These are phyloP conservation scores for Atethmia centrago DNA, from an alignment of 2,888 invertebrate genomes.

Conservation along the genomic window DNA sequence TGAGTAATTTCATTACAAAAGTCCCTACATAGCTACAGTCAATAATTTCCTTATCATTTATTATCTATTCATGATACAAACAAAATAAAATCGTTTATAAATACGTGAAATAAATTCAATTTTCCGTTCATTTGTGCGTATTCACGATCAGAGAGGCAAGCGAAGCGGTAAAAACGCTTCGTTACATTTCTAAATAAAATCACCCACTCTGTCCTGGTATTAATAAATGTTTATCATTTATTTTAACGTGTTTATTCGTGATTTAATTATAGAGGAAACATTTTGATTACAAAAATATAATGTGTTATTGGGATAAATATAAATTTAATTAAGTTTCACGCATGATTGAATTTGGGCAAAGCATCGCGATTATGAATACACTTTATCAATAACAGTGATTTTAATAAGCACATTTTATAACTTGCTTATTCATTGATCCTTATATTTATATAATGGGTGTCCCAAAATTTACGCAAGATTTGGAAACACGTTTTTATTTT, in stretches of 20 bases:
- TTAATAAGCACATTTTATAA: slow-evolving; percentile 8
- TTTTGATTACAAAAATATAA: neutral
- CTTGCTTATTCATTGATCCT: neutral
- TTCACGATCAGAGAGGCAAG: slow-evolving; percentile 63
- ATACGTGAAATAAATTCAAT: slow-evolving; percentile 61
- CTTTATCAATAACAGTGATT: neutral
- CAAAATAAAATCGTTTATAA: slow-evolving; percentile 42
- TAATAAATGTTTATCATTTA: slow-evolving; percentile 62
- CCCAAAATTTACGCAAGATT: too few relatives aligned
- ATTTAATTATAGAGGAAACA: slow-evolving; percentile 18
- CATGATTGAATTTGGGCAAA: neutral
- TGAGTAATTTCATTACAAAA: neutral
- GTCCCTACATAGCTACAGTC: slow-evolving; percentile 2
- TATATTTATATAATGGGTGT: neutral
- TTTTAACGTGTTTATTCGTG: slow-evolving; percentile 42
- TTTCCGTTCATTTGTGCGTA: slow-evolving; percentile 61
- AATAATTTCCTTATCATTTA: slow-evolving; percentile 12
- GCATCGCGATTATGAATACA: neutral
- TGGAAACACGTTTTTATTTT: too few relatives aligned
- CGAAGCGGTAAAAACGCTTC: slow-evolving; percentile 61
- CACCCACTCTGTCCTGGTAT: slow-evolving; percentile 44
- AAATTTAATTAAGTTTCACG: slow-evolving; percentile 1
- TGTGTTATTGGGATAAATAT: neutral
- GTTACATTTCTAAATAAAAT: slow-evolving; percentile 67
- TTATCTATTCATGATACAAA: slow-evolving; percentile 28